Base-by-base conservation (phyloP, 1,140 invertebrate genomes). In the Pentalonia nigronervosa region DNA sequence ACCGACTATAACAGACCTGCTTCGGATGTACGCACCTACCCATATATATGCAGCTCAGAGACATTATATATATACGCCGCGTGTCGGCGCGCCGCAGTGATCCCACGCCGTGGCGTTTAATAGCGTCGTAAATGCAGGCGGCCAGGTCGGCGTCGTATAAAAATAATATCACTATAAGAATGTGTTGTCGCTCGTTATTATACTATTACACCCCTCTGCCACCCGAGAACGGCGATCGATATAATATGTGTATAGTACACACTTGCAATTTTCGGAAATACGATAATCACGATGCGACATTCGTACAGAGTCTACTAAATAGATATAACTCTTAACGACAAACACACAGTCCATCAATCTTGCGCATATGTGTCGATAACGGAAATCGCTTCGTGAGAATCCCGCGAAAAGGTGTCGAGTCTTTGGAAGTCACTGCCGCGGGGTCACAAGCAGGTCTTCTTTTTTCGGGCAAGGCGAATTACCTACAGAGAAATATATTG, bases 361-460 rank as follows among this genome's bases (percentile, higher is more conserved):
- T n/a, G 30, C 3, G 60, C 6, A 6, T 14, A 76, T 76, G 23
- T 17, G 0, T 76, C 6, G 4, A 76, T 0, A 76, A 7, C 60
- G 8, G n/a, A n/a, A n/a, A n/a, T 17, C 60, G n/a, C 14, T 76
- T 1, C 60, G 17, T 17, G 0, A n/a, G 4, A 14, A 76, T 76
- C 14, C 2, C 30, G 6, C 30, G 0, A 6, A 0, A n/a, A 30
- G n/a, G 1, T 7, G 25, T 23, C 23, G 50, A 7, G 0, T 20
- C n/a, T 7, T 20, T 53, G 7, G 48, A 50, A 47, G 9, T 47
- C 48, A 48, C 48, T 50, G 17, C 11, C 47, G 14, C 11, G 47
- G 47, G 47, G 56, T 67, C 30, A 14, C 60, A 4, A 11, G 9
- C 9, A 0, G 60, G 30, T n/a, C 60, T 11, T 30, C 30, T 30